Evolutionary conservation across 23 tunicate genomes (phyloP).

Genomic region (Clavelina lepadiformis): DNA sequence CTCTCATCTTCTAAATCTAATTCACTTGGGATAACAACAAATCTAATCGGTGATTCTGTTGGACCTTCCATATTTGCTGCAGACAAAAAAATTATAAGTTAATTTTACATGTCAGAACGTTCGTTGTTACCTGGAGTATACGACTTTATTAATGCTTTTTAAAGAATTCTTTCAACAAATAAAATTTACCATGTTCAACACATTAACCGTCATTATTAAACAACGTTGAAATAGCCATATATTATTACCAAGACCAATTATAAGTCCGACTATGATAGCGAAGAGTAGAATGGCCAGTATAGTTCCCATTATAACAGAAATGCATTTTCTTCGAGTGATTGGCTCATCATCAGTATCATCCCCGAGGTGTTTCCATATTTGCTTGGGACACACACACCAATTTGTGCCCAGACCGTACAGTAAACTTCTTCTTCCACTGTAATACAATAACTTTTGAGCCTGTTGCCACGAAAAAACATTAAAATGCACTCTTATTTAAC

Average conservation of each 20-base stretch:
- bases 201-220: no score
- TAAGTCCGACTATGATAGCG: slow-evolving; percentile 70
- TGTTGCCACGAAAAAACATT: no score
- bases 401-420: slow-evolving; percentile 78
- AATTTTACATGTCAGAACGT: no score
- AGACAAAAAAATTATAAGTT: slow-evolving; percentile 1
- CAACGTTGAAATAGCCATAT: not conserved
- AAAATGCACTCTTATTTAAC: no score
- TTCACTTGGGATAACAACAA: slow-evolving; percentile 57
- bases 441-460: no score
- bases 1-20: slow-evolving; percentile 1
- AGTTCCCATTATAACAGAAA: slow-evolving; percentile 72
- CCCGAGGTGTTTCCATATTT: slow-evolving; percentile 86
- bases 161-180: no score
- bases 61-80: slow-evolving; percentile 35
- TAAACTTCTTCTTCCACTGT: slow-evolving; percentile 46
- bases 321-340: slow-evolving; percentile 80
- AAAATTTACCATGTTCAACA: no score
- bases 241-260: slow-evolving; percentile 68
- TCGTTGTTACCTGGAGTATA: no score
- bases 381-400: slow-evolving; percentile 69
- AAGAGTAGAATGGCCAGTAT: slow-evolving; percentile 61
- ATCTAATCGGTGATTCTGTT: slow-evolving; percentile 66
- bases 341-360: slow-evolving; percentile 86
- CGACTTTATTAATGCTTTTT: no score